Conservation (phyloP, 2,797 vertebrate species). For the Echiichthys vipera region DNA sequence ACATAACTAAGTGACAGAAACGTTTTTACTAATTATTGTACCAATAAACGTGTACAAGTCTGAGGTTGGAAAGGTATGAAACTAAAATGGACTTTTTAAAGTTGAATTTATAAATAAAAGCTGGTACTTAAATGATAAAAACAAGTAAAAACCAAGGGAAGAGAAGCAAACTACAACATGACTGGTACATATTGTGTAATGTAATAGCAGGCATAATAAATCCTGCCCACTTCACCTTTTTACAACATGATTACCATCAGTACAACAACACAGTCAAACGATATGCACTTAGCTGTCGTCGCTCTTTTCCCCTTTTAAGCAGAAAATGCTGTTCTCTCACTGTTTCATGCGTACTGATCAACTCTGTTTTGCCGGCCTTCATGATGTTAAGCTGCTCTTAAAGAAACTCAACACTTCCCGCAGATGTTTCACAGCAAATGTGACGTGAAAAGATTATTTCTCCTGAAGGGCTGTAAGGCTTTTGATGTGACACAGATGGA, state of each 20-base stretch:
- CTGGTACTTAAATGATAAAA: not conserved
- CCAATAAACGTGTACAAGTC: not conserved
- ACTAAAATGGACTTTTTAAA: not conserved
- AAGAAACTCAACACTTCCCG: constrained; percentile 67
- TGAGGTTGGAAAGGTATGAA: not conserved
- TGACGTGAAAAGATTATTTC: constrained; percentile 66
- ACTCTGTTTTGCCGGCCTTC: constrained; percentile 36
- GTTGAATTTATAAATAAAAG: not conserved
- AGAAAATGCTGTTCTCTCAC: constrained; percentile 24
- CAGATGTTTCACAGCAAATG: constrained; percentile 75
- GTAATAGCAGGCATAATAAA: no score
- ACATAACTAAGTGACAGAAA: no score
- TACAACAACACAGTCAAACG: not conserved
- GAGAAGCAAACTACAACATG: not conserved
- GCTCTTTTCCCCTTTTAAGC: constrained; percentile 1
- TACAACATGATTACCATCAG: not conserved
- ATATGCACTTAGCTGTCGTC: not conserved
- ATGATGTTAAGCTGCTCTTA: constrained; percentile 51
- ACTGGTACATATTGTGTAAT: not conserved
- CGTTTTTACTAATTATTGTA: not conserved
- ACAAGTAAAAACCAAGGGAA: not conserved
- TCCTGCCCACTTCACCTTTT: not conserved
- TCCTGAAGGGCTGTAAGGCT: constrained; percentile 49
- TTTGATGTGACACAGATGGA: constrained; percentile 71
- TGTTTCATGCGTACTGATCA: constrained; percentile 30